A percentile compares a stretch with the other conserved stretches of the same genome.
Evolutionary conservation across 2,113 vertebrate species (phyloP).

Genomic region (Prunella fulvescens): DNA sequence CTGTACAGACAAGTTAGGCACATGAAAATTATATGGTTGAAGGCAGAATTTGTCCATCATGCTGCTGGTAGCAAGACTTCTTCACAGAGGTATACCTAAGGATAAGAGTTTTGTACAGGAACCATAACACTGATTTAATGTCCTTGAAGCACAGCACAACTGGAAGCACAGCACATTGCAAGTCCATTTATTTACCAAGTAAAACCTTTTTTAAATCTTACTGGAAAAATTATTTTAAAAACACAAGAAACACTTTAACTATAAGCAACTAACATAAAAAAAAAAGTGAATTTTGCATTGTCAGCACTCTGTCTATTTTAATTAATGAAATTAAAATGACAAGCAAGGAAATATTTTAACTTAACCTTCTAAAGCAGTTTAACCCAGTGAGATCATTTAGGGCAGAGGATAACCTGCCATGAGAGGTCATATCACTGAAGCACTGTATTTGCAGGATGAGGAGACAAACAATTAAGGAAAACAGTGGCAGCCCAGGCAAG

Average conservation of each 20-base stretch:
- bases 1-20: neutral
- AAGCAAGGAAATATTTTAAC: neutral
- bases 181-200: neutral
- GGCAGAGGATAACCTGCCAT: neutral
- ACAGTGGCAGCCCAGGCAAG: neutral
- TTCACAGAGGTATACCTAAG: neutral
- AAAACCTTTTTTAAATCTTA: neutral
- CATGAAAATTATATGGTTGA: neutral
- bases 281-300: neutral
- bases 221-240: neutral
- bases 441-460: neutral
- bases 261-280: neutral
- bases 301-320: neutral
- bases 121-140: neutral
- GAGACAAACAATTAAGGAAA: neutral
- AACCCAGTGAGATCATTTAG: neutral
- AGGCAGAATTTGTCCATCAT: neutral
- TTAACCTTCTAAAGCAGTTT: neutral
- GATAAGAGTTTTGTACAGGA: neutral
- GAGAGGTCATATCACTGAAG: neutral
- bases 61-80: neutral
- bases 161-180: neutral
- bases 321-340: neutral
- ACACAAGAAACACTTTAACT: neutral
- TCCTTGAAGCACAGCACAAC: neutral